phyloP scores from a whole-genome alignment of 1,140 invertebrate species.

The Dreissena rostriformis region DNA sequence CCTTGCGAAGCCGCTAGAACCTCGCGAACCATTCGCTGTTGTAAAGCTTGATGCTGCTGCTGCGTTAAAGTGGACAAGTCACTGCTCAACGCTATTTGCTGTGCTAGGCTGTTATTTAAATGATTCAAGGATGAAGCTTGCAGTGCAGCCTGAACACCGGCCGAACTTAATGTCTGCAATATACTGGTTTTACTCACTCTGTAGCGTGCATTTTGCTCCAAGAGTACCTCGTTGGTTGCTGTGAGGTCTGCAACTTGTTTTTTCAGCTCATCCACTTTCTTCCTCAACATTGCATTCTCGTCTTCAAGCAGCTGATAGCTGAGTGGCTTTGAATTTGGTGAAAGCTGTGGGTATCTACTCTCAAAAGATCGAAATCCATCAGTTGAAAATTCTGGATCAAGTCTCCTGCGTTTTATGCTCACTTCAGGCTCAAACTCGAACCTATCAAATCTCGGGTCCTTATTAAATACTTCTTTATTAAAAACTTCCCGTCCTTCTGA shows the following conservation, averaged over 20 bases:
- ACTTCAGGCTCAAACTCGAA: conserved; percentile 63
- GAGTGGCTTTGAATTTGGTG: conserved; percentile 60
- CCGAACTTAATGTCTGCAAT: conserved; percentile 63
- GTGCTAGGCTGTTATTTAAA: conserved; percentile 71
- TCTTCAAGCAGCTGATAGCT: conserved; percentile 85
- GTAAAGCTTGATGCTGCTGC: conserved; percentile 74
- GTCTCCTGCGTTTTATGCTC: conserved; percentile 64
- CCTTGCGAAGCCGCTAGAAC: conserved; percentile 53
- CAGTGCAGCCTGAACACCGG: conserved; percentile 61
- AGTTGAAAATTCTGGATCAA: conserved; percentile 60
- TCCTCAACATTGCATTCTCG: conserved; percentile 87
- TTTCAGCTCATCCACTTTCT: conserved; percentile 89
- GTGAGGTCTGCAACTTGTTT: conserved; percentile 87
- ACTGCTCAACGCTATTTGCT: conserved; percentile 79
- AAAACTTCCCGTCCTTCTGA: conserved; percentile 51
- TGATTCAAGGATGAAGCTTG: conserved; percentile 62
- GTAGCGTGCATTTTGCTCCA: conserved; percentile 91
- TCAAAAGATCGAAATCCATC: conserved; percentile 64
- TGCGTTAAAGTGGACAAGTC: conserved; percentile 74
- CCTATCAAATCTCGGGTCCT: conserved; percentile 69
- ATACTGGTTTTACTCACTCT: conserved; percentile 84
- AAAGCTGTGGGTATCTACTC: conserved; percentile 58
- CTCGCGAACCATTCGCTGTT: conserved; percentile 66
- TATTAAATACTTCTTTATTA: conserved; percentile 23
- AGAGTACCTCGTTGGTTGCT: conserved; percentile 91